Evolutionary conservation across 2,797 vertebrate species (phyloP).

Genomic region (Squalus acanthias): DNA sequence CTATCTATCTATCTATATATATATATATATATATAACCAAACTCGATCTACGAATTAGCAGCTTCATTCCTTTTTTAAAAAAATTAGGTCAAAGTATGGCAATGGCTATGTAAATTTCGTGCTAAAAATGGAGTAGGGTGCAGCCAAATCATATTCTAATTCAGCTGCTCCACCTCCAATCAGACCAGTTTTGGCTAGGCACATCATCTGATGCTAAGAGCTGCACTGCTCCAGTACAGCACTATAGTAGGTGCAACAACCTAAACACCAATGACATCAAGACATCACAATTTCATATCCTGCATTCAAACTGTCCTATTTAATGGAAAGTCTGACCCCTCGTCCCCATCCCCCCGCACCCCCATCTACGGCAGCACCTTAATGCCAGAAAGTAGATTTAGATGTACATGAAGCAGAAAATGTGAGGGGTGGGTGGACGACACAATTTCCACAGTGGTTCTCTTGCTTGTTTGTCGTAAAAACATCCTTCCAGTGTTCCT

Average conservation of each 20-base stretch:
- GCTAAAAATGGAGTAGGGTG: neutral
- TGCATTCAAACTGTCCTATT: neutral
- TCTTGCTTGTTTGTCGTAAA: neutral
- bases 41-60: neutral
- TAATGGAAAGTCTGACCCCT: neutral
- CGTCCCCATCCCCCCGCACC: neutral
- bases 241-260: neutral
- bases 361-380: neutral
- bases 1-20: no score
- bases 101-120: neutral
- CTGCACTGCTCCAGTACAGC: no score
- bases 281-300: neutral
- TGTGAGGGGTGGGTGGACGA: no score
- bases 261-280: neutral
- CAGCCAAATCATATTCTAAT: neutral
- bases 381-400: neutral
- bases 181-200: neutral
- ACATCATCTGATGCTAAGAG: neutral
- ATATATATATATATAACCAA: neutral
- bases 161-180: neutral
- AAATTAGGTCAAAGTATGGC: neutral
- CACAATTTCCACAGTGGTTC: neutral
- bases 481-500: no score
- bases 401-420: neutral
- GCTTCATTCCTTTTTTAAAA: neutral